A percentile compares a stretch with the other conserved stretches of the same genome.
These are phyloP conservation scores for Chaetophractus vellerosus DNA, from an alignment of 2,797 vertebrate species.

Conservation along the genomic window DNA sequence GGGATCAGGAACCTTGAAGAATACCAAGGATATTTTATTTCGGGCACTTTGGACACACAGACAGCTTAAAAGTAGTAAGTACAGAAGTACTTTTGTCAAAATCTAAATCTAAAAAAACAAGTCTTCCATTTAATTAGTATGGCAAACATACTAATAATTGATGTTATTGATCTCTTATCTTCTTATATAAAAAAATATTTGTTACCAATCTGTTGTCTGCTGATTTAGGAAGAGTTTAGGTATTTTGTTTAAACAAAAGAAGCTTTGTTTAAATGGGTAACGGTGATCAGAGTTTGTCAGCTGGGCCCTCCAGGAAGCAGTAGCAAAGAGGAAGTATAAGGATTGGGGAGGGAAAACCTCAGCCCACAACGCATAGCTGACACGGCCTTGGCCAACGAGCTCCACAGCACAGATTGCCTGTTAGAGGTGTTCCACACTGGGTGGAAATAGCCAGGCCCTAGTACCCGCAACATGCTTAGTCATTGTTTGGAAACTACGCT, in stretches of 20 bases:
- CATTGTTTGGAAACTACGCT: background rate
- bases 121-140: conserved; percentile 55
- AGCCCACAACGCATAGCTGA: background rate
- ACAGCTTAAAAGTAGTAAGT: conserved; percentile 38
- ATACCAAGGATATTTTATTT: background rate
- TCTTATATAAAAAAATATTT: conserved; percentile 38
- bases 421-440: background rate
- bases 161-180: conserved; percentile 19
- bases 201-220: background rate
- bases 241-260: conserved; percentile 3
- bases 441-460: background rate
- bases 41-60: conserved; percentile 61
- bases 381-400: background rate
- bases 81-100: conserved; percentile 74
- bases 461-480: background rate
- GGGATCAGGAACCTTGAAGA: conserved; percentile 36
- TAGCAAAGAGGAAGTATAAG: background rate
- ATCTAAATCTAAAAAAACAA: conserved; percentile 58
- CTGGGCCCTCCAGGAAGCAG: background rate
- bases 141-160: background rate
- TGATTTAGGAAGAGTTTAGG: background rate
- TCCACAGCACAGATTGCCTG: background rate
- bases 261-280: background rate
- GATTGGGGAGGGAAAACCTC: background rate
- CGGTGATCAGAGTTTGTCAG: background rate